Evolutionary conservation across 2,797 vertebrate species (phyloP).

Genomic region (Bufotes viridis): DNA sequence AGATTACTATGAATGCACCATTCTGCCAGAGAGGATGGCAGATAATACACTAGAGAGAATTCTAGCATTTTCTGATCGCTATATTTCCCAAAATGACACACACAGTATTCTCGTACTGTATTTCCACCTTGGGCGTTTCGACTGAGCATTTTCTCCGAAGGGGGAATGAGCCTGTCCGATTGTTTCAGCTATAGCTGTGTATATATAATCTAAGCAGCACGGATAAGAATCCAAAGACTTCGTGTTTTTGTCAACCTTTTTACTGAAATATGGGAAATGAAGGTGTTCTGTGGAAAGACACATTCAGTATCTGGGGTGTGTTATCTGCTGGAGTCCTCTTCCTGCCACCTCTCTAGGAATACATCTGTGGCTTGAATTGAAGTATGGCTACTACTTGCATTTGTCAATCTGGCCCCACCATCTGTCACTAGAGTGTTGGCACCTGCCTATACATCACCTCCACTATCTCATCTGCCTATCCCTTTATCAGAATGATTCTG

Average conservation of each 20-base stretch:
- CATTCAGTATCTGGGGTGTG: not conserved
- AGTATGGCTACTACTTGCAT: slow-evolving; percentile 35
- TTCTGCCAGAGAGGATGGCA: not conserved
- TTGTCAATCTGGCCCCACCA: slow-evolving; percentile 45
- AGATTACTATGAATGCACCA: slow-evolving; percentile 54
- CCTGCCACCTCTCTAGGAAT: slow-evolving; percentile 46
- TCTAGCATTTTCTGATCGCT: not conserved
- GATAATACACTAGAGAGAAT: slow-evolving; percentile 35
- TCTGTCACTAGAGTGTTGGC: slow-evolving; percentile 40
- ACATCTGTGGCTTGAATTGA: slow-evolving; percentile 31
- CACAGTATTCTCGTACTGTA: not conserved
- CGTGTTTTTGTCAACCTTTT: not conserved
- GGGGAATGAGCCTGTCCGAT: not conserved
- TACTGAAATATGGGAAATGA: not conserved
- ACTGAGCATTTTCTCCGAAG: not conserved
- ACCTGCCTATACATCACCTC: slow-evolving; percentile 44
- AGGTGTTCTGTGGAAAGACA: not conserved
- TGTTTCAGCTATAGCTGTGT: not conserved
- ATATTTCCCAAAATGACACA: slow-evolving; percentile 13
- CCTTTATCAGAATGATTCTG: not conserved
- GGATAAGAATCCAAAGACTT: not conserved
- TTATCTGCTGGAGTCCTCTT: slow-evolving; percentile 2
- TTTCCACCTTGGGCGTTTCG: not conserved
- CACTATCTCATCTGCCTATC: slow-evolving; percentile 19
- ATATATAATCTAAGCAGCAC: not conserved